phyloP scores from a whole-genome alignment of 2,888 invertebrate genomes.

The Metacarcinus magister region DNA sequence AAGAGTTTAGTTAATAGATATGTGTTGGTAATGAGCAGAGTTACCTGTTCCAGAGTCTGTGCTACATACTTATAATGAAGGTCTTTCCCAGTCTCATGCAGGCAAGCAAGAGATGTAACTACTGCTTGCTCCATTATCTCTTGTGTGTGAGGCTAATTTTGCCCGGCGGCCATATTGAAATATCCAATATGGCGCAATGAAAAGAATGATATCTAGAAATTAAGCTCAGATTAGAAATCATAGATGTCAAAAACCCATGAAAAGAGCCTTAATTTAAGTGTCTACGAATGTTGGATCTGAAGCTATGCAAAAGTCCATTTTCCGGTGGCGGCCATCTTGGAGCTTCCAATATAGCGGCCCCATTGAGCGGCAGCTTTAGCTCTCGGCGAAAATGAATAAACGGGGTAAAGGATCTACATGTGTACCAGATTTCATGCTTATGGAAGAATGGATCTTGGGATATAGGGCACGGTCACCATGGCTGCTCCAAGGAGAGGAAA shows the following conservation, averaged over 20 bases:
- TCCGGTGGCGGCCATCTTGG: background rate
- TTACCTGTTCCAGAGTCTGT: conserved; percentile 42
- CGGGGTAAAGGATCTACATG: too few relatives aligned
- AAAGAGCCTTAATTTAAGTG: background rate
- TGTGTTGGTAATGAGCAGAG: conserved; percentile 36
- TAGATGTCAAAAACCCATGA: background rate
- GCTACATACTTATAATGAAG: conserved; percentile 47
- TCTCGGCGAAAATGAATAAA: background rate
- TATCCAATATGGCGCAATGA: background rate
- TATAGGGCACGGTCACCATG: too few relatives aligned
- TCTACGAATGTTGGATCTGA: conserved; percentile 23
- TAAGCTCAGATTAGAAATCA: conserved; percentile 21
- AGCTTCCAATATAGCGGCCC: background rate
- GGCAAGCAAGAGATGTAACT: conserved; percentile 29
- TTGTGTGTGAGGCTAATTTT: conserved; percentile 44
- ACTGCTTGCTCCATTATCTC: conserved; percentile 49
- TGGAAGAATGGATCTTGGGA: too few relatives aligned
- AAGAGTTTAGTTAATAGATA: conserved; percentile 30
- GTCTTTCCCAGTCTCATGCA: conserved; percentile 47
- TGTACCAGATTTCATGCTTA: conserved; percentile 30
- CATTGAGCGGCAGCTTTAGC: background rate
- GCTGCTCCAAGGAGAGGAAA: too few relatives aligned
- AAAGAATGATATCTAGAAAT: background rate
- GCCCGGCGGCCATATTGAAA: background rate
- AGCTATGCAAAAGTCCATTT: background rate